Evolutionary conservation across 2,113 vertebrate species (phyloP).

Genomic region (Tyto alba): DNA sequence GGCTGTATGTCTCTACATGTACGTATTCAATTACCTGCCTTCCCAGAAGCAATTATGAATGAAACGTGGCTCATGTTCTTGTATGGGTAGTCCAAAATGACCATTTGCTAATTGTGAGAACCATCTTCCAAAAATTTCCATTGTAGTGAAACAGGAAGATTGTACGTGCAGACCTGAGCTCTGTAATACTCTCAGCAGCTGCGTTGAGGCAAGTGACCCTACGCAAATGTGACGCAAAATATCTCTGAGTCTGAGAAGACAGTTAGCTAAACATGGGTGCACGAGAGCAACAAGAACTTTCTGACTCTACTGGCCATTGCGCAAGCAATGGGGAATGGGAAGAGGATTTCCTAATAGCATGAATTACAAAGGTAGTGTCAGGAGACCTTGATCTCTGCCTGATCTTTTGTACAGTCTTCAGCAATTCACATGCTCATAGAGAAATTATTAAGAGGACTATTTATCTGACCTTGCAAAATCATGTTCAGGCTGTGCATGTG

Average conservation of each 20-base stretch:
- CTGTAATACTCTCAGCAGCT: constrained; percentile 36
- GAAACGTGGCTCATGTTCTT: neutral
- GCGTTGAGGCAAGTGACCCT: neutral
- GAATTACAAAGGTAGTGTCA: neutral
- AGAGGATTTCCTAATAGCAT: neutral
- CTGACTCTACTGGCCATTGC: neutral
- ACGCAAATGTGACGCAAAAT: constrained; percentile 43
- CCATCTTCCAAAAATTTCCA: constrained; percentile 25
- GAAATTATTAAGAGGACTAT: neutral
- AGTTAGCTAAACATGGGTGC: neutral
- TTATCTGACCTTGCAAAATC: neutral
- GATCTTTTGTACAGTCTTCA: neutral
- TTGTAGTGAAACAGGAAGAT: neutral
- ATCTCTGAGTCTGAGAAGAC: neutral
- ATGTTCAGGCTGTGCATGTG: neutral
- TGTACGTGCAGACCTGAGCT: constrained; percentile 52
- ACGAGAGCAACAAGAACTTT: constrained; percentile 44
- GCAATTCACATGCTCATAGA: neutral
- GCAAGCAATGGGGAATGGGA: neutral
- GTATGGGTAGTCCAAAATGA: neutral
- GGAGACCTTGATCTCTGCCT: neutral
- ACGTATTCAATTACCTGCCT: neutral
- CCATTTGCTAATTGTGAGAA: constrained; percentile 48
- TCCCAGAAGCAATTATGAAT: neutral
- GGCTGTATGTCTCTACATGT: neutral